phyloP scores from a whole-genome alignment of 2,113 vertebrate species.

The Pipra filicauda region DNA sequence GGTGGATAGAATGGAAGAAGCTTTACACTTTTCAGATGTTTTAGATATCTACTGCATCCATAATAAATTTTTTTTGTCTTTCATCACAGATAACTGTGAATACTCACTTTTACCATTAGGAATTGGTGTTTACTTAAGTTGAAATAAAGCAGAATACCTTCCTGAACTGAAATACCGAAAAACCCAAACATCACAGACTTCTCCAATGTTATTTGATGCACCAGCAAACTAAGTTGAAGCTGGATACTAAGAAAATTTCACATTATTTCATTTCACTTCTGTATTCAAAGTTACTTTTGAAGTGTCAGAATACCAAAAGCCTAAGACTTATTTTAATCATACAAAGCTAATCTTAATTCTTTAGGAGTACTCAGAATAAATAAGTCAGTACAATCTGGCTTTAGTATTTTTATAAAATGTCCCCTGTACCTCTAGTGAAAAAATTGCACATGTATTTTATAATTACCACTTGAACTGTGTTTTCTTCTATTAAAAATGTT shows the following conservation, averaged over 20 bases:
- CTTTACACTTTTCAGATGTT: slow-evolving; percentile 30
- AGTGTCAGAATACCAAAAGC: not conserved
- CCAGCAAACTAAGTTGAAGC: not conserved
- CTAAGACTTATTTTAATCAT: not conserved
- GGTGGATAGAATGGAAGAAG: not conserved
- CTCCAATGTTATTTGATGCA: not conserved
- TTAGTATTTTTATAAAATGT: not conserved
- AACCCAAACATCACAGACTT: not conserved
- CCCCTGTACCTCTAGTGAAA: not conserved
- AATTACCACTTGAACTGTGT: not conserved
- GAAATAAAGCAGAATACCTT: slow-evolving; percentile 1
- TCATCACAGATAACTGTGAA: not conserved
- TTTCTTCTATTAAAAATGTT: slow-evolving; percentile 3
- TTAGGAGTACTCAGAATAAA: not conserved
- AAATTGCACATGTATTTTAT: not conserved
- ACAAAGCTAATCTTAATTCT: not conserved
- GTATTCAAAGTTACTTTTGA: not conserved
- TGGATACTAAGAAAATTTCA: not conserved
- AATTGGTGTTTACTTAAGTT: not conserved
- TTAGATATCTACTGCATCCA: not conserved
- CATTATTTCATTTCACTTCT: not conserved
- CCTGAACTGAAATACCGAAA: not conserved
- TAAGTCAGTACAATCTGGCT: not conserved
- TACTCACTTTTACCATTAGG: not conserved
- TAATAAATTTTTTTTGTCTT: not conserved